Conservation (phyloP, 2,888 invertebrate species). For the Acanthopleura granulata region DNA sequence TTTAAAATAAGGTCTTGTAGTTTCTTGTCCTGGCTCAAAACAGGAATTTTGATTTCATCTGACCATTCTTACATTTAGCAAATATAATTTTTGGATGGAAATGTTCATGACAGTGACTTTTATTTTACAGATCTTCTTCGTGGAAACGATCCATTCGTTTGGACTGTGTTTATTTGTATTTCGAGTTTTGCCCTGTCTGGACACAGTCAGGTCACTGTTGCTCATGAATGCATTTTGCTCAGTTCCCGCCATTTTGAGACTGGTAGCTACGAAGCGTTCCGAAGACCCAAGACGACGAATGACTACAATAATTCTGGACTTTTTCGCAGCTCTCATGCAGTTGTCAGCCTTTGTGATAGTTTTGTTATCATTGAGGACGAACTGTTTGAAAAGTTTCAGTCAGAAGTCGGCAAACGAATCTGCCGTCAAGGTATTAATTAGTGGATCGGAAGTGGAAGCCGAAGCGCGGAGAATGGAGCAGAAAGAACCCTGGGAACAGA, state of each 20-base stretch:
- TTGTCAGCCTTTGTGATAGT: conserved; percentile 54
- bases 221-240: conserved; percentile 56
- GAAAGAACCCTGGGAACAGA: conserved; percentile 4
- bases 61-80: too few species aligned
- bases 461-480: conserved; percentile 12
- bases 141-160: conserved; percentile 41
- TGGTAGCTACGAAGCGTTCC: conserved; percentile 54
- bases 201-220: conserved; percentile 54
- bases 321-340: conserved; percentile 56
- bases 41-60: too few species aligned
- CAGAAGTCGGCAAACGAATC: not conserved
- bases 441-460: not conserved
- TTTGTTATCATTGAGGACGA: conserved; percentile 41
- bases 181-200: conserved; percentile 57
- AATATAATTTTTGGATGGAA: too few species aligned
- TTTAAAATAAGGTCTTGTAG: too few species aligned
- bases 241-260: conserved; percentile 54
- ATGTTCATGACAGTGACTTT: not conserved
- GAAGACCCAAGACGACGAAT: conserved; percentile 42
- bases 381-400: conserved; percentile 26
- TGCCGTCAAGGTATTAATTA: not conserved
- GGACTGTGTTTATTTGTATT: conserved; percentile 59
- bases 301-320: conserved; percentile 50
- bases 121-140: conserved; percentile 34
- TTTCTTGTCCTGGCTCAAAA: too few species aligned